These are phyloP conservation scores for Melanotaenia trifasciata DNA, from an alignment of 2,797 vertebrate species.

Conservation along the genomic window DNA sequence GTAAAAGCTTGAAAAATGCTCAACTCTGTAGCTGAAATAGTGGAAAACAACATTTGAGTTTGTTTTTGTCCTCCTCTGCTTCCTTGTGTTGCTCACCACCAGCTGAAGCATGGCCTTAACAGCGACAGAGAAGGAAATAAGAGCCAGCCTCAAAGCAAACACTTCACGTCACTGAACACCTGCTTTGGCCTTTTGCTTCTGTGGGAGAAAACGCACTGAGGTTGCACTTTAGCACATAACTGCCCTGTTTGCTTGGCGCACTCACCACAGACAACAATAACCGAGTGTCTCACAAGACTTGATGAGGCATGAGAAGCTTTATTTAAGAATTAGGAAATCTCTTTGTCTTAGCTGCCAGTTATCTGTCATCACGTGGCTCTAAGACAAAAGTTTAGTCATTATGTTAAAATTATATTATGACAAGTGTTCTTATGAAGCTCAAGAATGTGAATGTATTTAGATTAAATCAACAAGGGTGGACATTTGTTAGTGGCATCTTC, in stretches of 20 bases:
- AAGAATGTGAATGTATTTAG: background rate
- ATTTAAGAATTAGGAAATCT: slow-evolving; percentile 70
- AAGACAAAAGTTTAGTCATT: slow-evolving; percentile 42
- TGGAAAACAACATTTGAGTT: slow-evolving; percentile 29
- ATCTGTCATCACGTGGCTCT: slow-evolving; percentile 55
- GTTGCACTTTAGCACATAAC: slow-evolving; percentile 67
- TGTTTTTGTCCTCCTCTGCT: slow-evolving; percentile 52
- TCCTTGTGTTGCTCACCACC: slow-evolving; percentile 54
- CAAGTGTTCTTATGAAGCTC: background rate
- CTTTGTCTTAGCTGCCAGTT: slow-evolving; percentile 68
- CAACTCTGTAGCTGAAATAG: slow-evolving; percentile 11
- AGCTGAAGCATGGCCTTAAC: slow-evolving; percentile 57
- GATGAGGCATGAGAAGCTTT: slow-evolving; percentile 61
- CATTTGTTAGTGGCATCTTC: too few species aligned
- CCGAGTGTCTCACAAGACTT: slow-evolving; percentile 64
- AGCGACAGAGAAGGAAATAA: slow-evolving; percentile 59
- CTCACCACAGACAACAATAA: slow-evolving; percentile 74
- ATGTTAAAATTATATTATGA: slow-evolving; percentile 15
- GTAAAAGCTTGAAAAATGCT: background rate
- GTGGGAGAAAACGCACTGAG: slow-evolving; percentile 65
- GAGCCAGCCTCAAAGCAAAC: slow-evolving; percentile 68
- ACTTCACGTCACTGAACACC: slow-evolving; percentile 76
- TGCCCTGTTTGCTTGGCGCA: slow-evolving; percentile 60
- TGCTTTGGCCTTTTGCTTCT: slow-evolving; percentile 71
- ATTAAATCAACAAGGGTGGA: background rate